Evolutionary conservation across 1,140 invertebrate species (phyloP), one percentile per base, ranked within the genome.

Genomic region (Lepidurus packardi): DNA sequence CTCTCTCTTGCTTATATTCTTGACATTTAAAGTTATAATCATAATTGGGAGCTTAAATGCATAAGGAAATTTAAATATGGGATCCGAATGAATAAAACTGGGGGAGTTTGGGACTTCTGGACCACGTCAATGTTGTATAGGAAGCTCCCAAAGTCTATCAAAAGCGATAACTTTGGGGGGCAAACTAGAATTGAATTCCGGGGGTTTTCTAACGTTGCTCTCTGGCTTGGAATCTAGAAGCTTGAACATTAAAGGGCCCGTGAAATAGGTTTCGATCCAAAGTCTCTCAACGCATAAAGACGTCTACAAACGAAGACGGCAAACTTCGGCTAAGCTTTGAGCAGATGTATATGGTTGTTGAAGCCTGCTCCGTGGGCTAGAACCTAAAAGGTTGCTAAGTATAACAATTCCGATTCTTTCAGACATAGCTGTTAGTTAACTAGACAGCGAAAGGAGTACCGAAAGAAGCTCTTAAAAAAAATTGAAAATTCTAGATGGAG

Each of bases 231-330:
- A 65, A 65, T 65, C 53, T 65, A n/a, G 53, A 65, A 34, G 3
- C 21, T 65, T 65, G 16, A 7, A 21, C 53, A 21, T 65, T 65
- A 65, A 65, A 65, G 53, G 53, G 53, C 21, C 53, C 53, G 53
- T 65, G 53, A 65, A 65, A 65, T 65, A 65, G 53, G 53, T n/a
- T 65, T 65, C 53, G 53, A 65, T 65, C 53, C 53, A 21, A 65
- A 65, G 21, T 34, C 16, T 65, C 53, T 65, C 21, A 65, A 16
- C 21, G 53, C 53, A 65, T 21, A 13, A 65, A 65, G 53, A 65
- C 53, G 13, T 16, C 53, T 65, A 65, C 53, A 13, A 65, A 21
- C 53, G 6, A 65, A 13, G 53, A 65, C 16, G 16, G 6, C 53
- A 65, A 65, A 65, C 53, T 65, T 65, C 21, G 13, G 16, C 21